These are phyloP conservation scores for Macrosiphum euphorbiae DNA, from an alignment of 2,888 invertebrate genomes.

Conservation along the genomic window DNA sequence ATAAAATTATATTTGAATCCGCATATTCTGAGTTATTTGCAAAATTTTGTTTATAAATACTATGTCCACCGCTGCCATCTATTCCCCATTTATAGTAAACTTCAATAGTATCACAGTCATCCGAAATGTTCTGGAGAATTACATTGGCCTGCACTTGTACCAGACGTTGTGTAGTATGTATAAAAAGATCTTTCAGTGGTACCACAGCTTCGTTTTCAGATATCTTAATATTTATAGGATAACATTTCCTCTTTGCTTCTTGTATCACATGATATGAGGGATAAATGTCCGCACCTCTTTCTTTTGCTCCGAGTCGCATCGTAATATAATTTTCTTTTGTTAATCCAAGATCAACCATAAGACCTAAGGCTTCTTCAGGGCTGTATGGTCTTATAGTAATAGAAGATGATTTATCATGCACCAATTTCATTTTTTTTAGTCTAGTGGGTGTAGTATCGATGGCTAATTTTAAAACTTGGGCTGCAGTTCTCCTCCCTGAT, in stretches of 20 bases:
- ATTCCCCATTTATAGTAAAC: slow-evolving; percentile 9
- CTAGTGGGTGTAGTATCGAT: background rate
- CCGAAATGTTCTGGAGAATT: slow-evolving; percentile 20
- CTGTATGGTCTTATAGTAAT: slow-evolving; percentile 16
- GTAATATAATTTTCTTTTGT: slow-evolving; percentile 12
- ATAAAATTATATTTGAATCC: slow-evolving; percentile 6
- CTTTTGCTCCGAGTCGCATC: background rate
- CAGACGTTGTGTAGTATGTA: slow-evolving; percentile 19
- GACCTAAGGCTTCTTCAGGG: slow-evolving; percentile 7
- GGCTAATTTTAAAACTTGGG: background rate
- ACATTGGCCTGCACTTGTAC: slow-evolving; percentile 19
- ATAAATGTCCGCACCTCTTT: slow-evolving; percentile 9
- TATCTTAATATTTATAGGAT: background rate
- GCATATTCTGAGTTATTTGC: slow-evolving; percentile 27
- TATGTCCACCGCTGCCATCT: slow-evolving; percentile 15
- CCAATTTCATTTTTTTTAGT: slow-evolving; percentile 31
- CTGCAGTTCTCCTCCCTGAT: too few species aligned
- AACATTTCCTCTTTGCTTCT: slow-evolving; percentile 10
- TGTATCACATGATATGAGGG: slow-evolving; percentile 16
- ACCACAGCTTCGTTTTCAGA: slow-evolving; percentile 2
- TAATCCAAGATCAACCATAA: slow-evolving; percentile 5
- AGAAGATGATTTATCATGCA: slow-evolving; percentile 16
- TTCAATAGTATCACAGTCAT: slow-evolving; percentile 19
- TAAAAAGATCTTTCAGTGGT: slow-evolving; percentile 23
- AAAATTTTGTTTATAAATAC: slow-evolving; percentile 28